Percentiles rank a stretch among this genome's conserved stretches.
These are phyloP conservation scores for Malthinus flaveolus DNA, from an alignment of 2,888 invertebrate species.

Conservation along the genomic window DNA sequence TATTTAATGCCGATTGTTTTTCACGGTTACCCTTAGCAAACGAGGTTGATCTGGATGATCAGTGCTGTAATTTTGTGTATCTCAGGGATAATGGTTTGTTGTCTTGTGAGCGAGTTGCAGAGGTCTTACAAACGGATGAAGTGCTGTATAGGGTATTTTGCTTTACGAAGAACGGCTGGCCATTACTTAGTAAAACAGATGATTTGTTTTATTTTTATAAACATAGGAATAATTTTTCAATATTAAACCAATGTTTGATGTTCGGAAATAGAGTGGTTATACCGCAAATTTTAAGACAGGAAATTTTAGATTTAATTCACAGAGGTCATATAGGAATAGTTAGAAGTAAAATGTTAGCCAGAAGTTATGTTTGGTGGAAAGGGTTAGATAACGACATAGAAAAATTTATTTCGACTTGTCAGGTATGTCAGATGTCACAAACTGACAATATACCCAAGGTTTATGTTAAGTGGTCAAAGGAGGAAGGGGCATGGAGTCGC, in stretches of 20 bases:
- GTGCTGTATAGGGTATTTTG: too few relatives aligned
- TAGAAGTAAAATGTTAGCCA: neutral
- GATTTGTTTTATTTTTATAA: neutral
- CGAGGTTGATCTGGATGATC: too few relatives aligned
- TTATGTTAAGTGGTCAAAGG: too few relatives aligned
- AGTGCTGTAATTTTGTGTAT: neutral
- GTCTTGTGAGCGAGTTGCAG: neutral
- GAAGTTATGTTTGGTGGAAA: neutral
- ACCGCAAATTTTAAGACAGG: neutral
- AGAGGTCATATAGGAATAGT: neutral
- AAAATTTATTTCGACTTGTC: too few relatives aligned
- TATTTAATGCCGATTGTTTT: neutral
- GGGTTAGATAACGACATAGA: too few relatives aligned
- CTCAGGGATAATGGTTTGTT: neutral
- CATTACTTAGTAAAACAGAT: too few relatives aligned
- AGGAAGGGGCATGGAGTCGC: too few relatives aligned
- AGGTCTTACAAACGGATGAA: too few relatives aligned
- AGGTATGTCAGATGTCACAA: too few relatives aligned
- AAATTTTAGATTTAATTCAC: neutral
- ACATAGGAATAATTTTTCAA: neutral
- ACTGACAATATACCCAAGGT: too few relatives aligned
- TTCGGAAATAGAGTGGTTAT: neutral
- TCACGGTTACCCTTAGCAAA: neutral
- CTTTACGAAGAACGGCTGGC: too few relatives aligned
- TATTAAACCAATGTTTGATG: neutral